phyloP scores from a whole-genome alignment of 1,140 invertebrate genomes.

The Arctopsyche grandis region DNA sequence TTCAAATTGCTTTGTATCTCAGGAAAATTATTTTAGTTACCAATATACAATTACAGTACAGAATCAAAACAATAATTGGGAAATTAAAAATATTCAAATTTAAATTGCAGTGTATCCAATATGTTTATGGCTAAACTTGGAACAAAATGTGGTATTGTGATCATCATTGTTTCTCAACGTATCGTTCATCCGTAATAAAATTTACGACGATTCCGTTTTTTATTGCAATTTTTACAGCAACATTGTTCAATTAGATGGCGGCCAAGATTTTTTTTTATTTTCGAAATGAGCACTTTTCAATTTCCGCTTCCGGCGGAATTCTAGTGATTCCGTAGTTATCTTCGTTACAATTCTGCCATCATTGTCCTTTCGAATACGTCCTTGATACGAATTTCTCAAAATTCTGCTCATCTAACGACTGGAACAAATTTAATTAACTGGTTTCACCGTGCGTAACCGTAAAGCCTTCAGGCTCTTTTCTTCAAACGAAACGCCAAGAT shows the following conservation, averaged over 20 bases:
- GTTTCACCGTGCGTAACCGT: background rate
- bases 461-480: background rate
- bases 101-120: no score
- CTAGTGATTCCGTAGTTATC: background rate
- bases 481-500: background rate
- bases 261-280: constrained; percentile 9
- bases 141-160: no score
- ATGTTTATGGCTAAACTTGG: no score
- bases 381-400: background rate
- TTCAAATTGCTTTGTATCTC: no score
- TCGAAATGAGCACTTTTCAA: background rate
- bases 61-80: no score
- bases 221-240: no score
- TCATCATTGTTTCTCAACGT: no score
- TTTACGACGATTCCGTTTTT: no score
- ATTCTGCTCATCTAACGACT: background rate
- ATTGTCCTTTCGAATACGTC: constrained; percentile 16
- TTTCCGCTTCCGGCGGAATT: constrained; percentile 12
- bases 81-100: no score
- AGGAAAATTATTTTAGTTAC: no score
- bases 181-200: no score
- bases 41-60: no score
- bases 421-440: background rate
- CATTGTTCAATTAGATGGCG: background rate
- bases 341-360: background rate